Evolutionary conservation across 2,113 vertebrate genomes (phyloP).

Genomic region (Scophthalmus maximus): DNA sequence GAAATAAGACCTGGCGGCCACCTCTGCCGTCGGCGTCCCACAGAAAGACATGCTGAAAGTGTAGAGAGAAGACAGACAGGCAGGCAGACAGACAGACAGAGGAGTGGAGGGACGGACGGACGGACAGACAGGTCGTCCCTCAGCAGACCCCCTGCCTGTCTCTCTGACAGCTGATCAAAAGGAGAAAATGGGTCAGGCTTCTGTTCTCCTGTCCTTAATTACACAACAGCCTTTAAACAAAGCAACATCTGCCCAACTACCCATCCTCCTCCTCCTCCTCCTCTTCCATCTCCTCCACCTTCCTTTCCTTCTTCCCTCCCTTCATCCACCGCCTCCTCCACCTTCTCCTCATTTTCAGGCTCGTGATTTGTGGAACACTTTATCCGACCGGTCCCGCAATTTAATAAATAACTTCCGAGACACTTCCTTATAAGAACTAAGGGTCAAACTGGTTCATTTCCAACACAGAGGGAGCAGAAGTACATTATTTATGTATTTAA

Average conservation of each 20-base stretch:
- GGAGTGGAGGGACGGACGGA: neutral
- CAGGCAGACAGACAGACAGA: conserved; percentile 7
- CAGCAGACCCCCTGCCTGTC: conserved; percentile 54
- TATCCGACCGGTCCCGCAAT: too few relatives aligned
- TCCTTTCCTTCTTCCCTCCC: conserved; percentile 24
- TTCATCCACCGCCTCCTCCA: conserved; percentile 8
- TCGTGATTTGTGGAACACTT: too few relatives aligned
- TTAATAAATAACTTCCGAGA: too few relatives aligned
- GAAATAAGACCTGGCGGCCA: too few relatives aligned
- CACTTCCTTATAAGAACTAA: too few relatives aligned
- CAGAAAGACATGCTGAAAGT: conserved; percentile 24
- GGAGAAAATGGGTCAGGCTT: conserved; percentile 77
- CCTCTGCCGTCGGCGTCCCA: neutral
- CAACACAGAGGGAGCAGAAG: neutral
- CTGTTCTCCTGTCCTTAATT: conserved; percentile 75
- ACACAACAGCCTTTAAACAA: conserved; percentile 78
- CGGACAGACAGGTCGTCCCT: conserved; percentile 37
- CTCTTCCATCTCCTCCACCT: conserved; percentile 13
- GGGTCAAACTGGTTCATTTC: too few relatives aligned
- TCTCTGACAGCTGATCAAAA: conserved; percentile 72
- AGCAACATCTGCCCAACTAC: conserved; percentile 76
- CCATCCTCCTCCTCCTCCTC: conserved; percentile 55
- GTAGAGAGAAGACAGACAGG: conserved; percentile 6
- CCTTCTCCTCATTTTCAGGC: neutral
- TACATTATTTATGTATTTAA: too few relatives aligned